Base-by-base conservation (phyloP, 2,888 invertebrate species). In the Seira musarum region DNA sequence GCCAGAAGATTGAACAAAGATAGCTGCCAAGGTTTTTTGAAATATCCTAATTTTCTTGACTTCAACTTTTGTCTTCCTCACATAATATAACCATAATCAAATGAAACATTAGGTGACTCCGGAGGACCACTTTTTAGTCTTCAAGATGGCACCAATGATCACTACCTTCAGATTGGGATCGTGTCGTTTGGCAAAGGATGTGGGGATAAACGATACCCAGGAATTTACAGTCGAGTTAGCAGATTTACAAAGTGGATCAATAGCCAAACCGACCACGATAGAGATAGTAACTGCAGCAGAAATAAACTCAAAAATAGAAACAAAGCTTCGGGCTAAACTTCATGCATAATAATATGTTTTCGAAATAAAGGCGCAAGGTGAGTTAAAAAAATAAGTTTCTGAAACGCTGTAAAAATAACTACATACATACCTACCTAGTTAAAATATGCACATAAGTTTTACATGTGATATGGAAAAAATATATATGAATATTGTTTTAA, bases 161-260 rank as follows among this genome's bases (percentile, higher is more conserved):
- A 61, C 49, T 71, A 81, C 60, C 65, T 80, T 10, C 73, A 82
- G 72, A 53, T 82, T 46, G 82, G 80, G 1, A 70, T 82, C n/a
- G 80, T 80, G 5, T 76, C 80, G 24, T 82, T 80, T 77, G 82
- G 82, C 25, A 68, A 73, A 57, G 78, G 65, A 30, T 82, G 82
- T 73, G 82, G 72, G 13, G 77, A 82, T 61, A 61, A 25, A 3
- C 66, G 70, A 19, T 82, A 64, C 65, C 82, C 82, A 61, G 82
- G 82, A 15, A 77, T 82, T 73, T 82, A 82, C 49, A 69, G 66
- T 19, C 49, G 82, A 71, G 63, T 80, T 10, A 73, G 80, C 15
- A 71, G 80, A 17, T 72, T 77, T n/a, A 76, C 76, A 21, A 76
- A 67, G n/a, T 82, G 82, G 82, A 82, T 82, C 64, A 66, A 65